Evolutionary conservation across 2,888 invertebrate genomes (phyloP).

Genomic region (Machimus rusticus): DNA sequence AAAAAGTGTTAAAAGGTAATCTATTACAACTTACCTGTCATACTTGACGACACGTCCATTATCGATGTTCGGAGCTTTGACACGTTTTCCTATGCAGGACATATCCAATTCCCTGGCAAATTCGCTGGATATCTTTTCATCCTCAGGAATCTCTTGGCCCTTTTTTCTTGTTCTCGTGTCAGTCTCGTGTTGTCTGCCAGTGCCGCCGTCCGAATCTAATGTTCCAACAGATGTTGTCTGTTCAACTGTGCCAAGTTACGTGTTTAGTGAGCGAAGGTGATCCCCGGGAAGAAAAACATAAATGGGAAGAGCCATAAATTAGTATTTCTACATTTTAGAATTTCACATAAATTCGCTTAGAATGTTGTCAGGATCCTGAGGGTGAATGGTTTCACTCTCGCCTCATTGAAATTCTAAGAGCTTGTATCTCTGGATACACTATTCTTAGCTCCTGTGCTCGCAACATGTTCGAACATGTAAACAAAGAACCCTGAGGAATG

Average conservation of each 20-base stretch:
- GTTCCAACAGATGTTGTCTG: constrained; percentile 34
- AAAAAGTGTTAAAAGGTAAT: not conserved
- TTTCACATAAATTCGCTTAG: constrained; percentile 44
- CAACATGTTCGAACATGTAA: not conserved
- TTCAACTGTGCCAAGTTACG: not conserved
- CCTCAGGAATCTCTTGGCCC: constrained; percentile 55
- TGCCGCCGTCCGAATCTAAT: constrained; percentile 10
- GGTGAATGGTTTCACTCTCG: constrained; percentile 35
- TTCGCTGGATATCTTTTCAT: constrained; percentile 54
- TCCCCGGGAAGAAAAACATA: constrained; percentile 38
- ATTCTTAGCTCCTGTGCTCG: not conserved
- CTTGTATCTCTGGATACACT: not conserved
- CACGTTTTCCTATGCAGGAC: constrained; percentile 58
- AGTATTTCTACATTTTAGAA: constrained; percentile 39
- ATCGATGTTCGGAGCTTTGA: constrained; percentile 59
- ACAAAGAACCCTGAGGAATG: not conserved
- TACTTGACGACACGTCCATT: constrained; percentile 59
- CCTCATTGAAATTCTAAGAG: not conserved
- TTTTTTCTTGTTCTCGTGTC: constrained; percentile 51
- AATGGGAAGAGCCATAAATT: constrained; percentile 45
- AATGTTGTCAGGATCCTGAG: constrained; percentile 14
- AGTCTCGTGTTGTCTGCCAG: constrained; percentile 24
- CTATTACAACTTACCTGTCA: constrained; percentile 51
- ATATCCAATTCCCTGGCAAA: constrained; percentile 57
- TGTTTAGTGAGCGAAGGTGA: constrained; percentile 33